Evolutionary conservation across 53 echinoderm and acorn worm species (phyloP), one percentile per base, ranked within the genome.

Genomic region (Actinopyga echinites): DNA sequence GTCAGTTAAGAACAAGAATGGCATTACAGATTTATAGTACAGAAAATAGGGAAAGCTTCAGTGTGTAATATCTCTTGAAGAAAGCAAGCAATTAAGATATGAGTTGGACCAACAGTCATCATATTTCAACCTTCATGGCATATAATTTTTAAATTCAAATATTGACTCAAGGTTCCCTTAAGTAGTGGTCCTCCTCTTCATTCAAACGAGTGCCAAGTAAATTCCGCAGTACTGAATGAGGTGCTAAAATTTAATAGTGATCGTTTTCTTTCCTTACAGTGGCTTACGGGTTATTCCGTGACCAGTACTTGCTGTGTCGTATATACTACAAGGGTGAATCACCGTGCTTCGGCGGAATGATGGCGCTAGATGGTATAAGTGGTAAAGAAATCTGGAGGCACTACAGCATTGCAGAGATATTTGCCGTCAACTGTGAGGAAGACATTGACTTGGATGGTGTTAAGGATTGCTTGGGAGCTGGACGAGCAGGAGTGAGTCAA

Each of bases 401-500:
- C 36, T 92, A 91, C 52, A 68, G 86, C 17, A 74, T 64, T 24
- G 55, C 86, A 29, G 97, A 97, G 57, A 88, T 97, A 31, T 97
- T 97, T 73, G 97, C 90, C 28, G 82, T 97, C 20, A 97, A 92
- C 74, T 97, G 97, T 74, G 92, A 94, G 33, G 94, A 78, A 17
- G 96, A 97, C 49, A 83, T 94, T 22, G 85, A 92, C 26, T 74
- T 66, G 17, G 94, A 97, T 68, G 92, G 94, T 15, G 92, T 97
- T 25, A 90, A 92, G 24, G 96, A 97, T 38, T 97, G 97, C 54
- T 79, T 92, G 2, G 88, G 90, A 21, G 92, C 84, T 21, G 97
- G 97, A 13, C 54, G 97, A 65, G 89, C 88, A 10, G 97, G 96
- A 84, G 97, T 97, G 81, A 90, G 94, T 93, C 2, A n/a, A n/a